These are phyloP conservation scores for Montipora efflorescens DNA, from an alignment of 64 coral and sea anemone genomes.

Conservation along the genomic window DNA sequence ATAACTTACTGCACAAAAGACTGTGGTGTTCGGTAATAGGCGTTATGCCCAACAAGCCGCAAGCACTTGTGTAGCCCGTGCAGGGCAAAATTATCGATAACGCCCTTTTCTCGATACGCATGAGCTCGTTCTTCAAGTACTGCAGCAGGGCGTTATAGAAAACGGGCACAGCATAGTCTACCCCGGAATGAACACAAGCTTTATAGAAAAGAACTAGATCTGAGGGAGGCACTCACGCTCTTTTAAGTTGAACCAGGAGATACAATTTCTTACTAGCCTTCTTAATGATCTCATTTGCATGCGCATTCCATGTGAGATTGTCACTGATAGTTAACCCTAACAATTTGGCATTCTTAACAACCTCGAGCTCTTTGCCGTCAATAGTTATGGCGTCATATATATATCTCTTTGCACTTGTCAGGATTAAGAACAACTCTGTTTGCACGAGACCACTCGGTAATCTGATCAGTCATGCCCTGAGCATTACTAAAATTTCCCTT, in stretches of 20 bases:
- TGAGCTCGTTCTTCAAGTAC: conserved; percentile 52
- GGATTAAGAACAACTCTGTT: conserved; percentile 15
- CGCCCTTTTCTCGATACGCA: conserved; percentile 42
- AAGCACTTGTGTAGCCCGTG: conserved; percentile 13
- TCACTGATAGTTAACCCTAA: conserved; percentile 31
- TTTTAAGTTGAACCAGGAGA: conserved; percentile 19
- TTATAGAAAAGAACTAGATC: conserved; percentile 47
- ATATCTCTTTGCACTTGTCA: conserved; percentile 28
- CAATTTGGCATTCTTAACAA: conserved; percentile 24
- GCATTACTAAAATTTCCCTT: conserved; percentile 15
- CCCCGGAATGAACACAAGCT: conserved; percentile 23
- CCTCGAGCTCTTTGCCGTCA: not conserved
- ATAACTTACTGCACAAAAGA: conserved; percentile 10
- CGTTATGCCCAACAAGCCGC: conserved; percentile 3
- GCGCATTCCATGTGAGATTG: conserved; percentile 40
- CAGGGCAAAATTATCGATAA: conserved; percentile 45
- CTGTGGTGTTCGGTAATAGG: not conserved
- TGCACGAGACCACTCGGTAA: not conserved
- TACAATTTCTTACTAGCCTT: conserved; percentile 32
- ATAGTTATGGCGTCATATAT: not conserved
- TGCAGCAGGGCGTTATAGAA: conserved; percentile 40
- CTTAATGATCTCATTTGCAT: not conserved
- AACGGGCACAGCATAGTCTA: conserved; percentile 26
- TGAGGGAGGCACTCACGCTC: conserved; percentile 15
- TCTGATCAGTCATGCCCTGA: not conserved